Base-by-base conservation (phyloP, 2,888 invertebrate species). In the Antheraea yamamai region DNA sequence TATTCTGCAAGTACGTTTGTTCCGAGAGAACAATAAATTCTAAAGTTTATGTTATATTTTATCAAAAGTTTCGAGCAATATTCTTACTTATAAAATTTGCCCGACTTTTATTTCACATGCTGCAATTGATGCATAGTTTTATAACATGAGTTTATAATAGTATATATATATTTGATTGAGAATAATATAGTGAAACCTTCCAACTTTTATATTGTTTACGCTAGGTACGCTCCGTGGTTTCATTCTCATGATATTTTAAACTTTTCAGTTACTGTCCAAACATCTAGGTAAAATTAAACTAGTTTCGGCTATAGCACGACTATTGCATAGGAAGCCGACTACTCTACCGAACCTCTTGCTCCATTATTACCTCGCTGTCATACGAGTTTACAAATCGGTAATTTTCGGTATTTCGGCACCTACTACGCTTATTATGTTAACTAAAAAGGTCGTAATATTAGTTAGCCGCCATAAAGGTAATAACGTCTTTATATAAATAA, bases 1-100 rank as follows among this genome's bases (percentile, higher is more conserved):
- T 81, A 77, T 77, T 77, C 76, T 76, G 71, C 58, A 75, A 78
- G 75, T 77, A 74, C 75, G 76, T 76, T 76, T 75, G 76, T 78
- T 77, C 72, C 75, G n/a, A 73, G 75, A 72, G 74, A 74, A 76
- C 76, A 76, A 73, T 78, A 77, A 77, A 77, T 76, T 74, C 68
- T 66, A 74, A 79, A 77, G 70, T 70, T 70, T 39, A 39, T 73
- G 76, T 76, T 73, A 58, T 77, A 78, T 74, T 77, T 78, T 55
- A 72, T 39, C 51, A 64, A 58, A 47, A 74, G 73, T 74, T 75
- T 71, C 14, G 70, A 70, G 70, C n/a, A 74, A 75, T 39, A 39
- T 74, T 64, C 72, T 70, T 70, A 55, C n/a, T 30, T 75, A 73
- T 55, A 75, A 75, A 16, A 51, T 39, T 70, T 68, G 14, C 47